Percentiles rank a stretch among this genome's conserved stretches.
Conservation (phyloP, 2,888 invertebrate genomes). For the Neoitamus cyanurus region DNA sequence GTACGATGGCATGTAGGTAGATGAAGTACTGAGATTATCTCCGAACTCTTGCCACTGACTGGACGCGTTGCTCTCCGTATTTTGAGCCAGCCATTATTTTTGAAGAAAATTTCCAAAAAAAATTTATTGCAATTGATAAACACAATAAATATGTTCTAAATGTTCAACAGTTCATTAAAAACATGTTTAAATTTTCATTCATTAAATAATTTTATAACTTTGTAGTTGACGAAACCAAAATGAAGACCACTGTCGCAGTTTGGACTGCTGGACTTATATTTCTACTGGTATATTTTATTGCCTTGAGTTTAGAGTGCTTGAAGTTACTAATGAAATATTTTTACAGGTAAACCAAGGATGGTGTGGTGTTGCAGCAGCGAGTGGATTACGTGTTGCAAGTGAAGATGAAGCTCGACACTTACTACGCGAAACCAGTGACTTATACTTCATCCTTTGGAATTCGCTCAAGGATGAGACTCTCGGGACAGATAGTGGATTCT, state of each 20-base stretch:
- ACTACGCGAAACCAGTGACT: background rate
- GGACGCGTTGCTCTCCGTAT: no score
- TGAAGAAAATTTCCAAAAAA: no score
- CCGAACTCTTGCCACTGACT: no score
- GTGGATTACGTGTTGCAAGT: background rate
- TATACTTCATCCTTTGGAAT: background rate
- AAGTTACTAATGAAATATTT: background rate
- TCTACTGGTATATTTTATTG: background rate
- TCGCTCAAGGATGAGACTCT: background rate
- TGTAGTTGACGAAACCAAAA: background rate
- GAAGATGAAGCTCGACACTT: background rate
- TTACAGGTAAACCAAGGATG: background rate
- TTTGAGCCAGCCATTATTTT: no score
- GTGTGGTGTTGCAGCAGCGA: background rate
- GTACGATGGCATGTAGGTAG: no score
- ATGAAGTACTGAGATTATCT: no score
- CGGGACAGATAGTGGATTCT: conserved; percentile 2
- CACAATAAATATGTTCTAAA: no score
- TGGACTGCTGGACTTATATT: background rate
- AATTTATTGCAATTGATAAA: no score
- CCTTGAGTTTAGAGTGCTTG: background rate
- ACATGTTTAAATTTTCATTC: no score
- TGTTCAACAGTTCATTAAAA: no score
- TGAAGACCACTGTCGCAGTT: background rate
- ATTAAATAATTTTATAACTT: background rate